Conservation (phyloP, 2,888 invertebrate genomes). For the Catocala fraxini region DNA sequence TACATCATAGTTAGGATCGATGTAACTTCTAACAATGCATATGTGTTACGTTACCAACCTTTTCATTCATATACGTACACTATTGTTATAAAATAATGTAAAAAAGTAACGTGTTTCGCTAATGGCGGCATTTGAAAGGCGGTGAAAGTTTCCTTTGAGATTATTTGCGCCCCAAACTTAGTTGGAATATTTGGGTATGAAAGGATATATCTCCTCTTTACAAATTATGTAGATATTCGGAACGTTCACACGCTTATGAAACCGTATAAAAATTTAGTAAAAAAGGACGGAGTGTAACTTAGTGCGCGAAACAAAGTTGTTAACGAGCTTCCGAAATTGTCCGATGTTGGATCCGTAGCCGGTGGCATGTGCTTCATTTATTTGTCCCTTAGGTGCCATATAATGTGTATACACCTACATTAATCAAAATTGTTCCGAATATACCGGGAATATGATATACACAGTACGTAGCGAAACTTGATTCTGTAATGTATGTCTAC, state of each 20-base stretch:
- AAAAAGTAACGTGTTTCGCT: constrained; percentile 18
- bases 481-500: background rate
- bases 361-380: constrained; percentile 16
- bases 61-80: too few relatives aligned
- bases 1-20: too few relatives aligned
- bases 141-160: constrained; percentile 7
- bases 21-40: too few relatives aligned
- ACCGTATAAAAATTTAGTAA: constrained; percentile 2
- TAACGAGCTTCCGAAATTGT: constrained; percentile 28
- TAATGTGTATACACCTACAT: constrained; percentile 11
- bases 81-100: too few relatives aligned
- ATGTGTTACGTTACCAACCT: too few relatives aligned
- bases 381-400: constrained; percentile 20
- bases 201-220: constrained; percentile 5
- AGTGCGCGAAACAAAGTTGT: constrained; percentile 21
- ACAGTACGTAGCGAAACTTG: background rate
- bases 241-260: constrained; percentile 7
- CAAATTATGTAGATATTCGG: constrained; percentile 10
- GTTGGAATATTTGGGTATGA: background rate
- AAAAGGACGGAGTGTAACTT: constrained; percentile 16
- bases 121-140: constrained; percentile 1
- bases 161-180: background rate
- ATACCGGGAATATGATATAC: constrained; percentile 5
- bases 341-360: constrained; percentile 18
- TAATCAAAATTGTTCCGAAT: constrained; percentile 20